A percentile compares a stretch with the other conserved stretches of the same genome.
phyloP scores from a whole-genome alignment of 2,113 vertebrate species.

The Willisornis vidua region DNA sequence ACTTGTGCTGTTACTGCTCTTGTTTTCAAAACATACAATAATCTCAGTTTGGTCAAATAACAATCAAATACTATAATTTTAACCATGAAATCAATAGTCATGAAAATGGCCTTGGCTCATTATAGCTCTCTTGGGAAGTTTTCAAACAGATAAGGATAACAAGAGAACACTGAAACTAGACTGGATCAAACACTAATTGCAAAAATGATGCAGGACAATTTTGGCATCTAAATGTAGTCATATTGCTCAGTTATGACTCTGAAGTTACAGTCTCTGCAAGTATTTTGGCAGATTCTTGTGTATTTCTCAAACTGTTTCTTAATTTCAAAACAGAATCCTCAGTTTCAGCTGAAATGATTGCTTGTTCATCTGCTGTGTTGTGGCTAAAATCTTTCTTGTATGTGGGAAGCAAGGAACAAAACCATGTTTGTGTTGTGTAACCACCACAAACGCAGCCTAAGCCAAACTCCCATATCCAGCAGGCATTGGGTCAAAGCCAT shows the following conservation, averaged over 20 bases:
- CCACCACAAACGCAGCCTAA: not conserved
- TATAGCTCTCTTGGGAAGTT: slow-evolving; percentile 31
- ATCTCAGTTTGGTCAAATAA: slow-evolving; percentile 34
- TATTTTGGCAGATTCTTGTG: not conserved
- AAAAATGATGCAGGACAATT: not conserved
- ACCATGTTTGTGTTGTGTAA: not conserved
- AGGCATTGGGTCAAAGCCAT: not conserved
- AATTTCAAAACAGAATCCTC: not conserved
- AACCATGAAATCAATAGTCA: slow-evolving; percentile 54
- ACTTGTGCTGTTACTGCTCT: not conserved
- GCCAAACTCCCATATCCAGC: not conserved
- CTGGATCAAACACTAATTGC: slow-evolving; percentile 29
- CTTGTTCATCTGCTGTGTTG: not conserved
- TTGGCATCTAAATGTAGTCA: not conserved
- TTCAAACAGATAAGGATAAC: slow-evolving; percentile 18
- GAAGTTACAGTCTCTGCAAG: not conserved
- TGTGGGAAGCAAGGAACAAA: not conserved
- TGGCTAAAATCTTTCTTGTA: not conserved
- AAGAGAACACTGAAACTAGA: not conserved
- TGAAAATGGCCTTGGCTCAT: slow-evolving; percentile 19
- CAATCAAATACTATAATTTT: slow-evolving; percentile 64
- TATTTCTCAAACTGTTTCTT: not conserved
- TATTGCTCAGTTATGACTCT: not conserved
- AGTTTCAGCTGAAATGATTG: not conserved
- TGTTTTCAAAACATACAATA: slow-evolving; percentile 29